Base-by-base conservation (phyloP, 2,113 vertebrate genomes). In the Odocoileus hemionus region DNA sequence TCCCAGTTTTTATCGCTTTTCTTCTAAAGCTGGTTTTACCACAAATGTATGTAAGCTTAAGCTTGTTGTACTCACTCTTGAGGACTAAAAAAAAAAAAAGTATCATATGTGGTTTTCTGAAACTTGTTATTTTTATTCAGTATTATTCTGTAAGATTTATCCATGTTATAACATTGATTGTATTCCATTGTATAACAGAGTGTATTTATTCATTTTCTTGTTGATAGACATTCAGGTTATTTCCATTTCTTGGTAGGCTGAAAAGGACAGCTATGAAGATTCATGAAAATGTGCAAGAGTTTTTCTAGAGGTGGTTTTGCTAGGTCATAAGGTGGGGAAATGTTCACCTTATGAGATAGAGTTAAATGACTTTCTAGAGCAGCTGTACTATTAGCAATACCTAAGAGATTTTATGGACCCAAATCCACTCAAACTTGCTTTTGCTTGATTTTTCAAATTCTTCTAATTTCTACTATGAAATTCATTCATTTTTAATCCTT, bases 391-490 rank as follows among this genome's bases (percentile, higher is more conserved):
- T 39, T 47, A 58, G 47, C 25, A 88, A 58, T 55, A 36, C 1
- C 6, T 36, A 79, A 60, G 33, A 94, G 6, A 58, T 28, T 43
- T 8, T 55, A 78, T 6, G 64, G 43, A 28, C 3, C 80, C 21
- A 33, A 15, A 93, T 47, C 4, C 45, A 88, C 50, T 88, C 67
- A 84, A 96, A 60, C 9, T 86, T 86, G 25, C 52, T 74, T 91
- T 92, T 95, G 16, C 61, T 91, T 74, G 14, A 80, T 76, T 95
- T 94, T 19, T 91, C 96, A 57, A 67, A 89, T 28, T 96, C 80
- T 92, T 89, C 57, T 33, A 80, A 45, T 76, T 82, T 94, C 39
- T 76, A 84, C 54, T 61, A 17, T 43, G 52, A 61, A 61, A 79
- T 78, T 58, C 74, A 94, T 55, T 86, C 52, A 61, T 13, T 94